Base-by-base conservation (phyloP, 2,113 vertebrate genomes). In the Salminus brasiliensis region DNA sequence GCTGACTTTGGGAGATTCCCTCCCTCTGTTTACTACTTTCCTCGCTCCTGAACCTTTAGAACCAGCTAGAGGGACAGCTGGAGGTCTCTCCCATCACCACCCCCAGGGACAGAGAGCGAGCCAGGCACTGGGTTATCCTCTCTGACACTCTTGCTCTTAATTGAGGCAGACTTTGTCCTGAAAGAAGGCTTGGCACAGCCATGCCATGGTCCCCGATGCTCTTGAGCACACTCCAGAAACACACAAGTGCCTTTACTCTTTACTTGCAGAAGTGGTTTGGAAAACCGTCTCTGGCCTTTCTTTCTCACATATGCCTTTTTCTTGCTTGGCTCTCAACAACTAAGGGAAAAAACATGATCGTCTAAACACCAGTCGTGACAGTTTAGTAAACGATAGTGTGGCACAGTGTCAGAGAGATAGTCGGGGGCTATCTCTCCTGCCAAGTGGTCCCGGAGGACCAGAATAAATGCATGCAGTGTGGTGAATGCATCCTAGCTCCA, bases 91-190 rank as follows among this genome's bases (percentile, higher is more conserved):
- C 53, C 67, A 69, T 47, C 69, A 49, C 74, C 63, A 15, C 71
- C 67, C 73, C 55, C 60, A 55, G 53, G 18, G 15, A 30, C 0
- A 9, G 15, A 73, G n/a, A 62, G 76, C 12, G 60, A 74, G 62
- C 49, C 12, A 60, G 82, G 82, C 75, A 81, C 84, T 29, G 77
- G 41, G 71, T 81, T 84, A 70, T 62, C 74, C 80, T 76, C 67
- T 47, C 68, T 84, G 78, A 55, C 75, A 78, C n/a, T 65, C 73
- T 73, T 57, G 69, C 68, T 70, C 65, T 85, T 81, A 82, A 85
- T 75, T 83, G 83, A 81, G 75, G 77, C 60, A n/a, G 77, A 79
- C 63, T 82, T 86, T 76, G 53, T 80, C 82, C 72, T 53, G 78
- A 75, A 76, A 71, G 52, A 52, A 67, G 57, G 34, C 78, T 57